Conservation (phyloP, 2,888 invertebrate species). For the Drosophila macrospina region DNA sequence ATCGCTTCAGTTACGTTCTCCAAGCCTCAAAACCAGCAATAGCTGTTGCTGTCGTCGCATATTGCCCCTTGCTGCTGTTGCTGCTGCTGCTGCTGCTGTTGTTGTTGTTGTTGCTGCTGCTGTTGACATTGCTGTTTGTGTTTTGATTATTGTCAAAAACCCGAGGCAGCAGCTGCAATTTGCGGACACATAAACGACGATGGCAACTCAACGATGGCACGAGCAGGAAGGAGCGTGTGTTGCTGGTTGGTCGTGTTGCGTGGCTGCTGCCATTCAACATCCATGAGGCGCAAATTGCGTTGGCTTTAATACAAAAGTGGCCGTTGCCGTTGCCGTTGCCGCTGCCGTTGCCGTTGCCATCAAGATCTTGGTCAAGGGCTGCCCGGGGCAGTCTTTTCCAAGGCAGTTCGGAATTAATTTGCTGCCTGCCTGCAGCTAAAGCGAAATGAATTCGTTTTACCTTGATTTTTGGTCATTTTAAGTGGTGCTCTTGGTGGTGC, state of each 20-base stretch:
- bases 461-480: slow-evolving; percentile 62
- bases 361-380: slow-evolving; percentile 52
- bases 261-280: slow-evolving; percentile 51
- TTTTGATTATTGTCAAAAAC: slow-evolving; percentile 74
- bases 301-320: slow-evolving; percentile 60
- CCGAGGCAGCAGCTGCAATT: slow-evolving; percentile 56
- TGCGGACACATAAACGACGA: slow-evolving; percentile 58
- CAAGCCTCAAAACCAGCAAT: slow-evolving; percentile 7
- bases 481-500: no score
- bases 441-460: slow-evolving; percentile 62
- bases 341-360: slow-evolving; percentile 54
- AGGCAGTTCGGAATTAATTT: slow-evolving; percentile 67
- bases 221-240: slow-evolving; percentile 20
- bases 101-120: slow-evolving; percentile 22
- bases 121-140: slow-evolving; percentile 54
- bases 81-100: slow-evolving; percentile 18
- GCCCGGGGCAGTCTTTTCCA: slow-evolving; percentile 15
- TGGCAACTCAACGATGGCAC: slow-evolving; percentile 3
- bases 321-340: no score
- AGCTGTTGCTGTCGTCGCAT: slow-evolving; percentile 24
- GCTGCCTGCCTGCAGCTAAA: slow-evolving; percentile 67
- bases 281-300: slow-evolving; percentile 69
- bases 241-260: neutral
- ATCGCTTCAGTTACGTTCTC: slow-evolving; percentile 25
- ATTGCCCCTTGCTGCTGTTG: neutral